These are phyloP conservation scores for Octomys mimax DNA, from an alignment of 2,797 vertebrate genomes.

Conservation along the genomic window DNA sequence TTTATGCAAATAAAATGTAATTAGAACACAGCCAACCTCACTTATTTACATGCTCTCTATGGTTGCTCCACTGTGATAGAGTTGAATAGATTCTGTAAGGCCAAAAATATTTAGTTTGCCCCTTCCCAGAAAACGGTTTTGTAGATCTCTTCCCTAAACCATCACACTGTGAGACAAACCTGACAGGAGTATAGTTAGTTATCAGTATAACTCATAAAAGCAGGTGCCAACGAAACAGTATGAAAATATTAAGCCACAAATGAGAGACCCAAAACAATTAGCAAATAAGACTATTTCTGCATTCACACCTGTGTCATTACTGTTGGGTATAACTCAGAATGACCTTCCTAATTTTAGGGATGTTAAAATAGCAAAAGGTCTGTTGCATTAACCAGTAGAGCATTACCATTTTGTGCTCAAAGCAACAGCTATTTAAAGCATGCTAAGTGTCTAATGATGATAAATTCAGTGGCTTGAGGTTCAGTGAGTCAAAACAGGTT, in stretches of 20 bases:
- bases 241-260: conserved; percentile 61
- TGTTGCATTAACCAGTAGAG: background rate
- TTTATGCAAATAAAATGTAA: conserved; percentile 49
- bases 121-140: background rate
- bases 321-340: background rate
- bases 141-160: background rate
- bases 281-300: conserved; percentile 64
- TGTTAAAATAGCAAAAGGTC: conserved; percentile 54
- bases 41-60: background rate
- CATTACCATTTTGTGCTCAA: background rate
- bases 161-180: background rate
- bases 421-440: background rate
- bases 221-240: background rate
- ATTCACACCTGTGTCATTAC: conserved; percentile 59
- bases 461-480: background rate
- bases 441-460: background rate
- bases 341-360: conserved; percentile 60
- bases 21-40: background rate
- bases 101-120: conserved; percentile 24
- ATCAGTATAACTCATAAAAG: background rate
- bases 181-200: conserved; percentile 18
- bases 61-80: background rate
- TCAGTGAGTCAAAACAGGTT: background rate
- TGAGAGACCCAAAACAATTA: conserved; percentile 34
- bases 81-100: background rate